A percentile compares a stretch with the other conserved stretches of the same genome.
Conservation (phyloP, 2,797 vertebrate genomes). For the Linurgus olivaceus region DNA sequence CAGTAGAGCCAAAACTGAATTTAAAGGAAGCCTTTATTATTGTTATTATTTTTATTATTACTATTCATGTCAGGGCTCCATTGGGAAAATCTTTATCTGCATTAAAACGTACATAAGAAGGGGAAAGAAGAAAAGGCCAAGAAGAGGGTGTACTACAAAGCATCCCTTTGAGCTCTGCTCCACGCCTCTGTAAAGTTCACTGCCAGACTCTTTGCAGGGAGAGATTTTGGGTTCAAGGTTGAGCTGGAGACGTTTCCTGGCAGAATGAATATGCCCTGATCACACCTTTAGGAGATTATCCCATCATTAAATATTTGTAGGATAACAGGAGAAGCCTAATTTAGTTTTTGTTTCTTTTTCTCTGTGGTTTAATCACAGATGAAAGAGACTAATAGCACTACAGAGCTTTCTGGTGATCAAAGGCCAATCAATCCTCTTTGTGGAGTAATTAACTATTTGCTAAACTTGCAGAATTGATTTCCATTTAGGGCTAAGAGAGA, state of each 20-base stretch:
- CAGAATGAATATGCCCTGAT: constrained; percentile 70
- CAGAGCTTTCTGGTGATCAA: constrained; percentile 83
- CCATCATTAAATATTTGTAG: constrained; percentile 86
- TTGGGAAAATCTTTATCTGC: constrained; percentile 72
- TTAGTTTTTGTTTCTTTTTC: constrained; percentile 87
- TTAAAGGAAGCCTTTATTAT: constrained; percentile 66
- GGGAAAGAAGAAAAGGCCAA: constrained; percentile 69
- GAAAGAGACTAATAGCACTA: constrained; percentile 87
- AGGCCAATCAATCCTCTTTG: constrained; percentile 86
- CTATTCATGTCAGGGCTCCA: constrained; percentile 69
- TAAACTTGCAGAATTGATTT: constrained; percentile 94
- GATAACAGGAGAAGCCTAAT: constrained; percentile 85
- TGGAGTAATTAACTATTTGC: constrained; percentile 93
- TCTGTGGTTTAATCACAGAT: constrained; percentile 87
- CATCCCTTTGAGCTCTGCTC: constrained; percentile 78
- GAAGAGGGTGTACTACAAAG: constrained; percentile 71
- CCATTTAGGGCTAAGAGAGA: constrained; percentile 87
- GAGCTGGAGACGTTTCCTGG: constrained; percentile 69
- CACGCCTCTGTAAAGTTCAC: constrained; percentile 73
- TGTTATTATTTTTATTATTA: constrained; percentile 69
- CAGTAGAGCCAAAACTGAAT: constrained; percentile 57
- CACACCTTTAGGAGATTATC: constrained; percentile 82
- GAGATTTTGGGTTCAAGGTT: constrained; percentile 73
- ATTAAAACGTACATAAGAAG: constrained; percentile 74
- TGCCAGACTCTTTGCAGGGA: constrained; percentile 61